A percentile compares a stretch with the other conserved stretches of the same genome.
These are phyloP conservation scores for Acanthurus leucopareius DNA, from an alignment of 2,797 vertebrate species.

Conservation along the genomic window DNA sequence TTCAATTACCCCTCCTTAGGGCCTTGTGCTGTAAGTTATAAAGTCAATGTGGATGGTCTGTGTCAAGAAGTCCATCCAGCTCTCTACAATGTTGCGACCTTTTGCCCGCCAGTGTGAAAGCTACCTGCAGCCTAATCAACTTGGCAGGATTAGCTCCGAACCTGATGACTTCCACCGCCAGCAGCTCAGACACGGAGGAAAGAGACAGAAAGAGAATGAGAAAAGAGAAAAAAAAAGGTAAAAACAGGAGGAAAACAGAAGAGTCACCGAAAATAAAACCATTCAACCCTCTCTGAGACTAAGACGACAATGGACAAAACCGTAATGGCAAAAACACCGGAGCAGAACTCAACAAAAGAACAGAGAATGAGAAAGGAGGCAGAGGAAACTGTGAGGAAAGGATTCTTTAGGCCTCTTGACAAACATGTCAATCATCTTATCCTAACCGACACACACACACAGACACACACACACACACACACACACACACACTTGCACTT, in stretches of 20 bases:
- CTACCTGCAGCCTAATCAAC: slow-evolving; percentile 84
- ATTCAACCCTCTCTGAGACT: slow-evolving; percentile 54
- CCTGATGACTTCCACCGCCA: slow-evolving; percentile 79
- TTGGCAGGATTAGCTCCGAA: slow-evolving; percentile 81
- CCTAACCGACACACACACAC: slow-evolving; percentile 47
- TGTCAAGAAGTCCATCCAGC: slow-evolving; percentile 82
- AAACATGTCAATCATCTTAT: slow-evolving; percentile 77
- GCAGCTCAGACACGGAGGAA: slow-evolving; percentile 63
- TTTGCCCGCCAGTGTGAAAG: slow-evolving; percentile 78
- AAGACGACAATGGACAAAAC: slow-evolving; percentile 75
- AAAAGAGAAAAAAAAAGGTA: slow-evolving; percentile 41
- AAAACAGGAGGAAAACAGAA: slow-evolving; percentile 73
- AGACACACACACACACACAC: slow-evolving; percentile 26
- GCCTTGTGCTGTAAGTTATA: slow-evolving; percentile 78
- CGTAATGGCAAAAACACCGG: slow-evolving; percentile 75
- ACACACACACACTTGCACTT: slow-evolving; percentile 36
- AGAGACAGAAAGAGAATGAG: slow-evolving; percentile 68
- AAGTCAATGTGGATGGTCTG: slow-evolving; percentile 77
- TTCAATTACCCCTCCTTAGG: slow-evolving; percentile 83
- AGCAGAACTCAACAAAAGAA: slow-evolving; percentile 75
- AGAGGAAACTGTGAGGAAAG: slow-evolving; percentile 70
- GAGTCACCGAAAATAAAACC: slow-evolving; percentile 77
- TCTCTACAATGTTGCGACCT: slow-evolving; percentile 80
- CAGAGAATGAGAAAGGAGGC: slow-evolving; percentile 60
- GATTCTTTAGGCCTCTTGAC: slow-evolving; percentile 76